phyloP scores from a whole-genome alignment of 2,113 vertebrate species.

The Nycticryphes semicollaris region DNA sequence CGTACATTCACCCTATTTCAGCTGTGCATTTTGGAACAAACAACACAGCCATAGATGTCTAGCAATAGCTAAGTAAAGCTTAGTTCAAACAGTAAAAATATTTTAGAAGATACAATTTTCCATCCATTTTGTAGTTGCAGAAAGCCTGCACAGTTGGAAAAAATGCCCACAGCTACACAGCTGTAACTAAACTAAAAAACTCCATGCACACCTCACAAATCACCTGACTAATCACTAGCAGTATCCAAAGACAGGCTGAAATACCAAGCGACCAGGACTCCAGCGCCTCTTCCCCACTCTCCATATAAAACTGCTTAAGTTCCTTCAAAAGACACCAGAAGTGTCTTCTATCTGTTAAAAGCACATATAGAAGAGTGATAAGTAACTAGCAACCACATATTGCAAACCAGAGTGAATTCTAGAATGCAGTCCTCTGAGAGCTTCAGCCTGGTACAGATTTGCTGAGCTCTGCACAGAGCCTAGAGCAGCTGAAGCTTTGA shows the following conservation, averaged over 20 bases:
- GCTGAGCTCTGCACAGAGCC: neutral
- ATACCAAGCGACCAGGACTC: neutral
- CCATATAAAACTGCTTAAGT: neutral
- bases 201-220: neutral
- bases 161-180: neutral
- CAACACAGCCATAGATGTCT: neutral
- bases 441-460: neutral
- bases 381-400: neutral
- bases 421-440: neutral
- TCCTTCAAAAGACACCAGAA: neutral
- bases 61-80: neutral
- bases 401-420: neutral
- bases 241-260: neutral
- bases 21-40: neutral
- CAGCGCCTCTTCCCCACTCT: neutral
- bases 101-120: neutral
- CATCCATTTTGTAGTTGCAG: neutral
- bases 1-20: neutral
- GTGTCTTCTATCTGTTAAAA: neutral
- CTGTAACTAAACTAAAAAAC: neutral
- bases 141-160: neutral
- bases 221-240: neutral
- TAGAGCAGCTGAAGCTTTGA: neutral
- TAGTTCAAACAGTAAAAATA: neutral
- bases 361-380: neutral